Conservation (phyloP, 2,113 vertebrate species). For the Paratilapia polleni region DNA sequence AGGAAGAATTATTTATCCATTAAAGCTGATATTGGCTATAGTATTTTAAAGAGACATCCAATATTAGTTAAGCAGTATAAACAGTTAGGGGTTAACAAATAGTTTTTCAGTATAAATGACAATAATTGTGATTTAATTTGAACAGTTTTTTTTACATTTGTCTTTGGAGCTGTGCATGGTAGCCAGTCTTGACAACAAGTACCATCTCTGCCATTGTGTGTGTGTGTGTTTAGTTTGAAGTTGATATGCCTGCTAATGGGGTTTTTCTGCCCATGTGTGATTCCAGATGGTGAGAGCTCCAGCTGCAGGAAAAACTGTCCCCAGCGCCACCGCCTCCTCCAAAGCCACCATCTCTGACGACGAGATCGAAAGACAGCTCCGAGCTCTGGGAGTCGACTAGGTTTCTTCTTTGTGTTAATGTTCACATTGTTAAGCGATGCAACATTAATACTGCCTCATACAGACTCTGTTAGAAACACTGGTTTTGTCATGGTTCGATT, state of each 20-base stretch:
- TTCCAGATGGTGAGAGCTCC: slow-evolving; percentile 95
- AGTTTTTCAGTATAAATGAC: background rate
- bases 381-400: slow-evolving; percentile 95
- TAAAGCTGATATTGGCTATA: background rate
- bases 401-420: slow-evolving; percentile 3
- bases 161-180: background rate
- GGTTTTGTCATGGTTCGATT: slow-evolving; percentile 21
- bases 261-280: slow-evolving; percentile 27
- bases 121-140: background rate
- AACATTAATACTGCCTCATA: slow-evolving; percentile 40
- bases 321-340: slow-evolving; percentile 85
- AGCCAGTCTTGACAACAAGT: background rate
- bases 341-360: slow-evolving; percentile 92
- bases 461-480: slow-evolving; percentile 41
- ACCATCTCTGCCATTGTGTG: background rate
- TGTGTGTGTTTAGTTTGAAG: background rate
- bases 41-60: background rate
- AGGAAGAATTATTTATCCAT: background rate
- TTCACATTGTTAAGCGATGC: slow-evolving; percentile 9
- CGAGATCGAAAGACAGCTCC: slow-evolving; percentile 96
- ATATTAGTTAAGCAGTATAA: background rate
- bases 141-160: background rate
- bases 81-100: background rate
- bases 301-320: slow-evolving; percentile 87
- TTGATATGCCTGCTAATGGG: slow-evolving; percentile 17